A percentile compares a stretch with the other conserved stretches of the same genome.
These are phyloP conservation scores for Drosophila vallismaia DNA, from an alignment of 2,888 invertebrate species.

Conservation along the genomic window DNA sequence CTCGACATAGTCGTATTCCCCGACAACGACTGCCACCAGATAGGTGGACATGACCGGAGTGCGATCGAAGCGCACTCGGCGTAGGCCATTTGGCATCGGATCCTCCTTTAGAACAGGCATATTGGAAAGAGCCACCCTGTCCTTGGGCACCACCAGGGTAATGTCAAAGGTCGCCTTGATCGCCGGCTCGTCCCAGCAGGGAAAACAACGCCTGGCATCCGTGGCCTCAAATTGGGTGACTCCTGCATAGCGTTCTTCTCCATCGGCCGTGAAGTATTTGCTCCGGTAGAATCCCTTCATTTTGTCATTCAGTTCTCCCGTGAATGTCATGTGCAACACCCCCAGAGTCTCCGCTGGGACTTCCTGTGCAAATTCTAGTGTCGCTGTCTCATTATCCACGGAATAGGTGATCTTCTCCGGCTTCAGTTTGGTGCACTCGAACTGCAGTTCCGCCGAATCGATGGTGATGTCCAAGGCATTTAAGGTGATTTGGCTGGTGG, in stretches of 20 bases:
- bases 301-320: constrained; percentile 95
- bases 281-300: constrained; percentile 98
- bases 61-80: constrained; percentile 88
- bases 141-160: constrained; percentile 91
- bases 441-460: constrained; percentile 86
- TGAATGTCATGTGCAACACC: constrained; percentile 88
- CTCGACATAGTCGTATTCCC: constrained; percentile 97
- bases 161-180: constrained; percentile 98
- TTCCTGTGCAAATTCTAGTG: constrained; percentile 87
- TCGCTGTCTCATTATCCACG: constrained; percentile 88
- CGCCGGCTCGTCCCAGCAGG: constrained; percentile 99
- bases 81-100: constrained; percentile 84
- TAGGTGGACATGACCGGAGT: constrained; percentile 98
- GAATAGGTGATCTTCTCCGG: constrained; percentile 77
- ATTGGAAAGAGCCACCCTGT: constrained; percentile 95
- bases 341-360: constrained; percentile 86
- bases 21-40: constrained; percentile 96
- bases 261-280: constrained; percentile 90
- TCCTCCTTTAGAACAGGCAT: constrained; percentile 89
- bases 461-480: constrained; percentile 92
- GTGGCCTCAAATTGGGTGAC: constrained; percentile 97
- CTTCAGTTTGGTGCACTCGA: constrained; percentile 84
- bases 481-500: constrained; percentile 89
- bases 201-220: constrained; percentile 96
- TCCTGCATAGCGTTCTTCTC: constrained; percentile 92